phyloP scores from a whole-genome alignment of 2,113 vertebrate genomes.

The Raja brachyura region DNA sequence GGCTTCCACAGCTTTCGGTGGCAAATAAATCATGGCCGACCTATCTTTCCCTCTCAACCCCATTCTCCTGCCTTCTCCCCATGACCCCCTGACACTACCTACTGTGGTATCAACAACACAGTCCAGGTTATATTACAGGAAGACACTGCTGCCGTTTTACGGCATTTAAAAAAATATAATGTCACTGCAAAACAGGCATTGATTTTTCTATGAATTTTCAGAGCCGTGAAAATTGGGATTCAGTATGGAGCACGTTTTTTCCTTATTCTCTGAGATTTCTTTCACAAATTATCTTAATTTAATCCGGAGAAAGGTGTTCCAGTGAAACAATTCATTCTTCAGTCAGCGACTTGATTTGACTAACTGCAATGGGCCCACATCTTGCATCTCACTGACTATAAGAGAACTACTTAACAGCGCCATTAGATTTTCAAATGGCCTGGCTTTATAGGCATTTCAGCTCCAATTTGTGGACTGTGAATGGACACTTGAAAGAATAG shows the following conservation, averaged over 20 bases:
- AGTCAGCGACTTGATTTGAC: slow-evolving; percentile 5
- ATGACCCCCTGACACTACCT: no score
- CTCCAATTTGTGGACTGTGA: slow-evolving; percentile 7
- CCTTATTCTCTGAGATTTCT: neutral
- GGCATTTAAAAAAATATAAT: neutral
- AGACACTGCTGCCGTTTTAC: neutral
- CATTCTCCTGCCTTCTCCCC: no score
- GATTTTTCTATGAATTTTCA: no score
- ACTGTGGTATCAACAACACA: no score
- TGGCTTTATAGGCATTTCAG: slow-evolving; percentile 2
- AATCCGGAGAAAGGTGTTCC: slow-evolving; percentile 19
- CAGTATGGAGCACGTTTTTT: neutral
- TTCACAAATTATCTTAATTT: neutral
- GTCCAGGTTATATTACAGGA: no score
- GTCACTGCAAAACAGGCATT: neutral
- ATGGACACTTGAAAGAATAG: neutral
- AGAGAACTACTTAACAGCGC: neutral
- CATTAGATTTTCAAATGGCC: neutral
- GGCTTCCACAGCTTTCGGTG: no score
- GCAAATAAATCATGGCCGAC: no score
- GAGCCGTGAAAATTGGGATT: neutral
- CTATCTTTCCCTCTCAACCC: no score
- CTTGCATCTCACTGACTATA: neutral
- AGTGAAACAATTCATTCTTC: slow-evolving; percentile 1
- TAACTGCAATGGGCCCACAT: neutral